Conservation (phyloP, 2,113 vertebrate species). For the Turdus rufiventris region DNA sequence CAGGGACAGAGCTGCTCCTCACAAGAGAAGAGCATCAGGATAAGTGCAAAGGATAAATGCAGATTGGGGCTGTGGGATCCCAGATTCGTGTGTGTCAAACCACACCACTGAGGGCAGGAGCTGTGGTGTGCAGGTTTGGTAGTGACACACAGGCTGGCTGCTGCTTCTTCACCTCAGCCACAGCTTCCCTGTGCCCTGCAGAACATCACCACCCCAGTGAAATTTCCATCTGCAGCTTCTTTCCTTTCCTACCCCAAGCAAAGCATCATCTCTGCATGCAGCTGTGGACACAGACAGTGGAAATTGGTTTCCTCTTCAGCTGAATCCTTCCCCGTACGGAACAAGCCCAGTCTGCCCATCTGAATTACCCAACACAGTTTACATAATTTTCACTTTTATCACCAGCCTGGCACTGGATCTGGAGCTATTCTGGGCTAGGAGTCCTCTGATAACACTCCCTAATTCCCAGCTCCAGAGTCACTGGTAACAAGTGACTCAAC, state of each 20-base stretch:
- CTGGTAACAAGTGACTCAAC: not conserved
- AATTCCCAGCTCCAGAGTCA: not conserved
- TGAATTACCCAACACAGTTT: not conserved
- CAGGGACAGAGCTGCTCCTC: not conserved
- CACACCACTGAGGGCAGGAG: not conserved
- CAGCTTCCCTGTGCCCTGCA: not conserved
- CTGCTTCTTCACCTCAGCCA: not conserved
- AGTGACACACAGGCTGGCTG: not conserved
- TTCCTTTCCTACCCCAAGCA: not conserved
- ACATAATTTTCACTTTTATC: not conserved
- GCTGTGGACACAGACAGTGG: not conserved
- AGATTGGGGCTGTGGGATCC: accelerated
- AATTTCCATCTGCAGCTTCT: not conserved
- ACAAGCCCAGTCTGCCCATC: not conserved
- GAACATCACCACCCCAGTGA: not conserved
- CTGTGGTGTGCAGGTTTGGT: not conserved
- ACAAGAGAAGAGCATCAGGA: not conserved
- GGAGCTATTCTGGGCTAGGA: not conserved
- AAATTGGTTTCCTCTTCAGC: not conserved
- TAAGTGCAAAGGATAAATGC: not conserved
- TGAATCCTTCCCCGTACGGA: accelerated
- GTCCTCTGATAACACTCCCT: not conserved
- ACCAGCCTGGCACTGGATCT: not conserved
- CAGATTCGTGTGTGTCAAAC: not conserved
- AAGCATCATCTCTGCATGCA: not conserved